These are phyloP conservation scores for Oryzias curvinotus DNA, from an alignment of 2,113 vertebrate genomes.

Conservation along the genomic window DNA sequence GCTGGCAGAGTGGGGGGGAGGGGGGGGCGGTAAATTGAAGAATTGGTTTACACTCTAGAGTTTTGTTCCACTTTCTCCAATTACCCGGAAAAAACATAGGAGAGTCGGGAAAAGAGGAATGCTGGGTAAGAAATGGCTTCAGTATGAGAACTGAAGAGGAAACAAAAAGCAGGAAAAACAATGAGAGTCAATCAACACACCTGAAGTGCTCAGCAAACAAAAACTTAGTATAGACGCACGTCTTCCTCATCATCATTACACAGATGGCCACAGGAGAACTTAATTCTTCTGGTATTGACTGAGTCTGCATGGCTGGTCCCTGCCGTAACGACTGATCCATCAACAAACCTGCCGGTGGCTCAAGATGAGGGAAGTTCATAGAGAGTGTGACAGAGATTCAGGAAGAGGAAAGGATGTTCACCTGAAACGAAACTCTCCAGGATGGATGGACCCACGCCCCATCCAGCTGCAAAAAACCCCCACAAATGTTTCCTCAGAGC, in stretches of 20 bases:
- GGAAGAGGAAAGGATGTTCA: not conserved
- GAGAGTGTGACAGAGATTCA: slow-evolving; percentile 12
- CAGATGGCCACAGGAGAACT: slow-evolving; percentile 71
- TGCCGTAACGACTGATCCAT: slow-evolving; percentile 63
- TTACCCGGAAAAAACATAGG: slow-evolving; percentile 19
- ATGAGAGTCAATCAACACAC: slow-evolving; percentile 8
- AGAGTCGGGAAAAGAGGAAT: slow-evolving; percentile 33
- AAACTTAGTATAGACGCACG: slow-evolving; percentile 67
- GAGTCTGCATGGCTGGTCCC: slow-evolving; percentile 55
- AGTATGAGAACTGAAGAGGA: slow-evolving; percentile 37
- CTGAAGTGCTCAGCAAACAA: not conserved
- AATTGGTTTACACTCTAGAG: slow-evolving; percentile 23
- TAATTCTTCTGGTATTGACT: slow-evolving; percentile 73
- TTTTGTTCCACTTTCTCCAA: slow-evolving; percentile 34
- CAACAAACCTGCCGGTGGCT: slow-evolving; percentile 50
- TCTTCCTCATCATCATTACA: slow-evolving; percentile 57
- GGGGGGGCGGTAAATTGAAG: slow-evolving; percentile 19
- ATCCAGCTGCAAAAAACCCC: not conserved
- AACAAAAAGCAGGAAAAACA: slow-evolving; percentile 27
- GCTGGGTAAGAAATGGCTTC: slow-evolving; percentile 59
- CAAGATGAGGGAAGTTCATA: slow-evolving; percentile 21
- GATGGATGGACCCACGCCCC: not conserved
- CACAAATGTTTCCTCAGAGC: no score
- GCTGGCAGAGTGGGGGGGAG: slow-evolving; percentile 1
- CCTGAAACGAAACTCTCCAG: not conserved